These are phyloP conservation scores for Erebia epiphron DNA, from an alignment of 2,888 invertebrate species.

Conservation along the genomic window DNA sequence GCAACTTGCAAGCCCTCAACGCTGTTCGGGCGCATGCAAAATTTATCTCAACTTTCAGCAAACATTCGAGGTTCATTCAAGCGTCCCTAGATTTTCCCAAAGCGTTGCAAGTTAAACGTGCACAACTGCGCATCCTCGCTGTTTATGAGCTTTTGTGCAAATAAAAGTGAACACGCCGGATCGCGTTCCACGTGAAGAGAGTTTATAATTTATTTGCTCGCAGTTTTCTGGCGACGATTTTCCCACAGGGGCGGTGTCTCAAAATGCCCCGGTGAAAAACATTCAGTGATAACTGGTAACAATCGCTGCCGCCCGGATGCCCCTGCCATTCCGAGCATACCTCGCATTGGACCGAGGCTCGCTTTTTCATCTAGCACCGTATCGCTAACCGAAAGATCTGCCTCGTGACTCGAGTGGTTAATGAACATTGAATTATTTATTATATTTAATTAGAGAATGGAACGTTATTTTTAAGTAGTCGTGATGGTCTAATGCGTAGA, in stretches of 20 bases:
- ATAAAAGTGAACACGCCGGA: constrained; percentile 55
- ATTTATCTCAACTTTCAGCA: constrained; percentile 27
- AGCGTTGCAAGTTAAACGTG: constrained; percentile 37
- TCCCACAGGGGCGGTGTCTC: constrained; percentile 81
- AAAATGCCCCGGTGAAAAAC: constrained; percentile 81
- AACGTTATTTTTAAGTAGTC: constrained; percentile 4
- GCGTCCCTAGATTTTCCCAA: constrained; percentile 39
- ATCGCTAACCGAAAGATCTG: constrained; percentile 57
- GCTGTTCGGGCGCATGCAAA: constrained; percentile 19
- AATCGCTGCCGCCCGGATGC: constrained; percentile 82
- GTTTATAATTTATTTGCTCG: constrained; percentile 81
- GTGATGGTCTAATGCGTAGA: constrained; percentile 14
- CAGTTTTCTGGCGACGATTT: constrained; percentile 82
- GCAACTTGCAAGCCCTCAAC: constrained; percentile 51
- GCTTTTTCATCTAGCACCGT: constrained; percentile 77
- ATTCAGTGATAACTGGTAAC: constrained; percentile 83
- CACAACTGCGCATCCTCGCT: constrained; percentile 41
- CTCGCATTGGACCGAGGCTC: constrained; percentile 67
- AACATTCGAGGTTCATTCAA: constrained; percentile 30
- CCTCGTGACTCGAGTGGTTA: constrained; percentile 46
- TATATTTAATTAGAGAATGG: constrained; percentile 41
- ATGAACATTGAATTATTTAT: constrained; percentile 49
- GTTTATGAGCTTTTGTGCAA: constrained; percentile 44
- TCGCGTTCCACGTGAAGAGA: constrained; percentile 73
- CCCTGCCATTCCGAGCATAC: constrained; percentile 79